Conservation (phyloP, 2,113 vertebrate genomes). For the Nansenia antarctica region DNA sequence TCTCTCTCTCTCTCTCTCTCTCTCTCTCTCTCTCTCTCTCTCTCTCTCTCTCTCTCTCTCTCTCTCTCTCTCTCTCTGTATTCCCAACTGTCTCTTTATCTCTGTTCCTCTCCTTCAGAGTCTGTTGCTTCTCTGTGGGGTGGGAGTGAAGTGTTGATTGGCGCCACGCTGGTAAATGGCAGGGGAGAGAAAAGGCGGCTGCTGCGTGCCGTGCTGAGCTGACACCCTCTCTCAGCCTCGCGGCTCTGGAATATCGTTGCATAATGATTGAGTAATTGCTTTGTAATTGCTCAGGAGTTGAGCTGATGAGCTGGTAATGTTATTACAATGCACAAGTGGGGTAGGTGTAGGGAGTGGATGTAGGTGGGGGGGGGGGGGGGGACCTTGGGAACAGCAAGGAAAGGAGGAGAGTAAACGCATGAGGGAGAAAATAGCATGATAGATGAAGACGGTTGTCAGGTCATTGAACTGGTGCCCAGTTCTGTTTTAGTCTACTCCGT, state of each 20-base stretch:
- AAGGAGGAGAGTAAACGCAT: neutral
- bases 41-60: neutral
- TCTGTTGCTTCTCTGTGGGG: neutral
- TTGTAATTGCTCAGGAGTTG: too few relatives aligned
- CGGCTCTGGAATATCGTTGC: too few relatives aligned
- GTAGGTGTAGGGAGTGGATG: neutral
- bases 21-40: neutral
- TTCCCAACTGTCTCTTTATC: neutral
- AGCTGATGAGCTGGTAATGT: neutral
- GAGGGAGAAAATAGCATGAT: neutral
- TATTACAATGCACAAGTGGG: neutral
- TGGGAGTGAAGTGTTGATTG: neutral
- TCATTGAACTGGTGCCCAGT: too few relatives aligned
- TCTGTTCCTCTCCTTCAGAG: neutral
- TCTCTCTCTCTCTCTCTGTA: neutral
- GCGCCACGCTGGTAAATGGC: neutral
- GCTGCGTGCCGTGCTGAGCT: neutral
- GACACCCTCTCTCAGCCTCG: neutral
- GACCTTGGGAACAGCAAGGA: neutral
- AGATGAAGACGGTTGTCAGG: neutral
- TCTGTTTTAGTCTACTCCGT: too few relatives aligned
- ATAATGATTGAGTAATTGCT: too few relatives aligned
- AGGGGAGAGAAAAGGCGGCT: neutral
- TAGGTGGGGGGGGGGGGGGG: neutral
- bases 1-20: neutral